phyloP scores from a whole-genome alignment of 2,888 invertebrate genomes.

The Pristionchus mayeri region DNA sequence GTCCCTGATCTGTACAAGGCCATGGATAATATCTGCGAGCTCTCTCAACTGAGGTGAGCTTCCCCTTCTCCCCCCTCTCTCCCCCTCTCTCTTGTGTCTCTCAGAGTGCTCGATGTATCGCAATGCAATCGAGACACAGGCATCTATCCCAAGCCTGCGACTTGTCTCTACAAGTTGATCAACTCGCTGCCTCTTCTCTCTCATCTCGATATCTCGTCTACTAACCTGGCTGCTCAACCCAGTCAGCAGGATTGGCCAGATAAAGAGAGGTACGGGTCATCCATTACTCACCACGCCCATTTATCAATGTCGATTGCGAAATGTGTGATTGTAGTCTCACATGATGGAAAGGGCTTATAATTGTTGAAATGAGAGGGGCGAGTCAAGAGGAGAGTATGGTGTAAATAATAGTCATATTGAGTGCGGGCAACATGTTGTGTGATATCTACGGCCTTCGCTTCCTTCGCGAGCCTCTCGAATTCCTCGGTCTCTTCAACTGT shows the following conservation, averaged over 20 bases:
- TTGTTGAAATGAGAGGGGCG: no score
- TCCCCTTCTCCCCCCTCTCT: not conserved
- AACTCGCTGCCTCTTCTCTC: conserved; percentile 84
- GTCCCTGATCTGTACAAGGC: conserved; percentile 82
- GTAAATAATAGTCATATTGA: not conserved
- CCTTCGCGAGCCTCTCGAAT: conserved; percentile 86
- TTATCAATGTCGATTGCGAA: conserved; percentile 56
- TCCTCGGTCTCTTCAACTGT: conserved; percentile 92
- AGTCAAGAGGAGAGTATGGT: not conserved
- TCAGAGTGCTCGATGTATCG: conserved; percentile 88
- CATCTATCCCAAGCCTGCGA: conserved; percentile 85
- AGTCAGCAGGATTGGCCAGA: conserved; percentile 79
- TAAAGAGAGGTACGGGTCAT: not conserved
- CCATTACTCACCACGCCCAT: not conserved
- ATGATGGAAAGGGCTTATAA: conserved; percentile 31
- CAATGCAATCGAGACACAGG: conserved; percentile 81
- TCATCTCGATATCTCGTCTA: conserved; percentile 94
- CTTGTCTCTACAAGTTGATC: conserved; percentile 84
- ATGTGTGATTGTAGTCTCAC: conserved; percentile 49
- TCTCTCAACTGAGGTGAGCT: conserved; percentile 79
- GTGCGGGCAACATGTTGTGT: conserved; percentile 58
- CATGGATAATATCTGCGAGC: conserved; percentile 78
- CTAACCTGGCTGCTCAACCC: conserved; percentile 89
- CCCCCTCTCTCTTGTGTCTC: conserved; percentile 55
- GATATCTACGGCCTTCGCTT: conserved; percentile 91